phyloP scores from a whole-genome alignment of 2,113 vertebrate species.

The Bufo bufo region DNA sequence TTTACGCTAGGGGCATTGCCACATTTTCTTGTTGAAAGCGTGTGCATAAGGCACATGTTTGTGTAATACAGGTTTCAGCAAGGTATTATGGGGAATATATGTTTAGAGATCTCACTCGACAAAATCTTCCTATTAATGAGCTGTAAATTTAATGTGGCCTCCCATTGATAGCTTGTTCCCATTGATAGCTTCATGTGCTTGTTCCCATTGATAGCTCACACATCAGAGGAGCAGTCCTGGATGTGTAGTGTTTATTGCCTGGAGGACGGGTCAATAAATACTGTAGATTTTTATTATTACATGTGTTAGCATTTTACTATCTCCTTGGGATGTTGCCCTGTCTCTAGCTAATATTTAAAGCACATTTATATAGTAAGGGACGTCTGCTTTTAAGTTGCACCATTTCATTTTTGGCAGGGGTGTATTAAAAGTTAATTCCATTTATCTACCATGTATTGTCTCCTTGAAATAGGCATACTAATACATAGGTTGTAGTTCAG shows the following conservation, averaged over 20 bases:
- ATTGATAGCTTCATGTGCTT: too few species aligned
- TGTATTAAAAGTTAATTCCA: conserved; percentile 22
- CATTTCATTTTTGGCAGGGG: not conserved
- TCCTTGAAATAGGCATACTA: not conserved
- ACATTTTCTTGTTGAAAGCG: not conserved
- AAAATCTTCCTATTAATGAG: not conserved
- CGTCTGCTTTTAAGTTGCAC: conserved; percentile 6
- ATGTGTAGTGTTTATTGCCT: conserved; percentile 2
- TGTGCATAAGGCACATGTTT: not conserved
- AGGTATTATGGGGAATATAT: not conserved
- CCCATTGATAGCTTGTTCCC: too few species aligned
- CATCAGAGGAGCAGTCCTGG: conserved; percentile 29
- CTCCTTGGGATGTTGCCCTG: not conserved
- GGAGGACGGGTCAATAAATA: conserved; percentile 33
- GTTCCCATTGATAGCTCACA: not conserved
- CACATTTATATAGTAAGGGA: conserved; percentile 14
- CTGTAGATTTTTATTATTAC: conserved; percentile 17
- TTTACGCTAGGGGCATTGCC: not conserved
- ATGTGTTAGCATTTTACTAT: conserved; percentile 21
- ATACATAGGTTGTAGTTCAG: not conserved
- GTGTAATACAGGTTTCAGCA: not conserved
- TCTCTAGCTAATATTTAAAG: conserved; percentile 26
- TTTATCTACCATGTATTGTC: not conserved
- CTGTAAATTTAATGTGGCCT: not conserved
- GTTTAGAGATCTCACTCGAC: not conserved